These are phyloP conservation scores for Corapipo altera DNA, from an alignment of 2,113 vertebrate genomes.

Conservation along the genomic window DNA sequence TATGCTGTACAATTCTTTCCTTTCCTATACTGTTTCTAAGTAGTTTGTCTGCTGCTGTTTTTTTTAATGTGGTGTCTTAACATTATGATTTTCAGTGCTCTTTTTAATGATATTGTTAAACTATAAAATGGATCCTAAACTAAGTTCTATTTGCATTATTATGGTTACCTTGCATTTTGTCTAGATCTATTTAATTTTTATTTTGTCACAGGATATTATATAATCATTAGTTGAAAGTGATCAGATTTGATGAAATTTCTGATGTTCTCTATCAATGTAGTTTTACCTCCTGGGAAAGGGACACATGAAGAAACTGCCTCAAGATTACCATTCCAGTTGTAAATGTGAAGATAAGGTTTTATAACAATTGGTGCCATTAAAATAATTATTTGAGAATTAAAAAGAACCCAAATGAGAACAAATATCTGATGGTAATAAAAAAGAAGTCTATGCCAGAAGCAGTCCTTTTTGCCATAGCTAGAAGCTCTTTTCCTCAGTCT, in stretches of 20 bases:
- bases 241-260: not conserved
- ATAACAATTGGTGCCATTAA: not conserved
- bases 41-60: not conserved
- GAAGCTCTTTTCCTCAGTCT: not conserved
- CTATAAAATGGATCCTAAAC: not conserved
- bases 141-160: not conserved
- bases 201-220: not conserved
- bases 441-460: not conserved
- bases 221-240: not conserved
- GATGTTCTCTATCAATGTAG: not conserved
- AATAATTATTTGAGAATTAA: slow-evolving; percentile 7
- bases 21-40: not conserved
- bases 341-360: not conserved
- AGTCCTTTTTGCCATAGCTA: not conserved
- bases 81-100: not conserved
- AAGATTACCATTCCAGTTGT: not conserved
- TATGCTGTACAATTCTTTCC: not conserved
- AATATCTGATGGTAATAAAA: not conserved
- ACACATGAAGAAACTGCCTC: not conserved
- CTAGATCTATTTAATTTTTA: not conserved
- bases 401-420: not conserved
- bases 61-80: not conserved
- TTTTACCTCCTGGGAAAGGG: not conserved
- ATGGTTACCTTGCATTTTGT: not conserved
- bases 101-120: not conserved